Evolutionary conservation across 2,888 invertebrate species (phyloP).

Genomic region (Frankliniella fusca): DNA sequence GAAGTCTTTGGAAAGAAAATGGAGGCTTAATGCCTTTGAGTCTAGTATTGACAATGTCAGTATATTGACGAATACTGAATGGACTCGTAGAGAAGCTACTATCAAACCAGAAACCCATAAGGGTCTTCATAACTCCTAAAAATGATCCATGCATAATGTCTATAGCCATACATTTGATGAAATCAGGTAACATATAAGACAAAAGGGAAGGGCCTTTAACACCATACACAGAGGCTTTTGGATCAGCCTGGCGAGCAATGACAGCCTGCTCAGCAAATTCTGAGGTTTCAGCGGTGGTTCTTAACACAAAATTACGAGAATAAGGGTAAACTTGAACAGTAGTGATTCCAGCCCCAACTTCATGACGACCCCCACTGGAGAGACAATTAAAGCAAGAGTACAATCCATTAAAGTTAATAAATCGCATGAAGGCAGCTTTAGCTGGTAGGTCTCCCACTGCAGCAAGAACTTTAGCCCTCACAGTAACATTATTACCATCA

Average conservation of each 20-base stretch:
- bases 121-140: background rate
- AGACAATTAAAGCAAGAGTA: background rate
- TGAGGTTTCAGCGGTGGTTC: background rate
- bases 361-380: background rate
- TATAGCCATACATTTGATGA: background rate
- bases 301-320: background rate
- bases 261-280: background rate
- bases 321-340: background rate
- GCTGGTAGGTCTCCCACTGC: slow-evolving; percentile 6
- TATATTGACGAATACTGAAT: slow-evolving; percentile 1
- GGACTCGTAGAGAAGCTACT: background rate
- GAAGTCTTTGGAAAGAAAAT: background rate
- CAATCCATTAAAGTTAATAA: background rate
- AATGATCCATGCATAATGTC: background rate
- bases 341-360: background rate
- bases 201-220: background rate
- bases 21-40: background rate
- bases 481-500: background rate
- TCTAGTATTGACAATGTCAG: background rate
- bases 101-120: background rate
- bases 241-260: background rate
- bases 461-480: slow-evolving; percentile 6
- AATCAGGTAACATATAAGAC: background rate
- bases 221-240: slow-evolving; percentile 4
- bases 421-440: background rate